Base-by-base conservation (phyloP, 2,113 vertebrate genomes). In the Prionailurus bengalensis region DNA sequence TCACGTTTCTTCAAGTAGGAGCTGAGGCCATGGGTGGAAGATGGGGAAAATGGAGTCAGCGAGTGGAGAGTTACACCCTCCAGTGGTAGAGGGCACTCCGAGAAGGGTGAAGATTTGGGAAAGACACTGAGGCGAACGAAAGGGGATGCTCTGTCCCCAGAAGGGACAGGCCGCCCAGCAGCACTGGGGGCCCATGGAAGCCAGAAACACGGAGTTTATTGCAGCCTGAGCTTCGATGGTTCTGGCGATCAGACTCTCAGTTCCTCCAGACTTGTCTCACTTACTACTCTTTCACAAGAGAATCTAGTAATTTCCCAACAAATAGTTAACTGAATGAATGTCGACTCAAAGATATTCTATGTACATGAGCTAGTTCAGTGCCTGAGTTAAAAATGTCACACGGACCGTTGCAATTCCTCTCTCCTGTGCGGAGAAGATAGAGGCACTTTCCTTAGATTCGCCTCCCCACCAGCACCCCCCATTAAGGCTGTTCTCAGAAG, bases 161-260 rank as follows among this genome's bases (percentile, higher is more conserved):
- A 14, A 33, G 36, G n/a, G 66, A 51, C 73, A n/a, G 21, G 19
- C 39, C 27, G 5, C 55, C 33, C 27, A 0, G 55, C 33, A 14
- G 10, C 42, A 0, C 3, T 7, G n/a, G 78, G 58, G 12, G 17
- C 73, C 16, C 0, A 13, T 0, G 12, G 21, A 33, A 70, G 29
- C 21, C 61, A 61, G 92, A 68, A 79, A 42, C 9, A 33, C 15
- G 21, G 42, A 7, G 3, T 51, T 55, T 76, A 19, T 63, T 61
- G 65, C 0, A 31, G 36, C 36, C 23, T 12, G 29, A 55, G 13
- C 29, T 19, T 66, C 0, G 4, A 42, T 16, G 51, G 6, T 5
- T 83, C 48, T 74, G 16, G 21, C 39, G 12, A 74, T n/a, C 29
- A 73, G 48, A 55, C 4, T 45, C 68, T 76, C 29, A 4, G 27